Evolutionary conservation across 2,113 vertebrate genomes (phyloP).

Genomic region (Rhodinocichla rosea): DNA sequence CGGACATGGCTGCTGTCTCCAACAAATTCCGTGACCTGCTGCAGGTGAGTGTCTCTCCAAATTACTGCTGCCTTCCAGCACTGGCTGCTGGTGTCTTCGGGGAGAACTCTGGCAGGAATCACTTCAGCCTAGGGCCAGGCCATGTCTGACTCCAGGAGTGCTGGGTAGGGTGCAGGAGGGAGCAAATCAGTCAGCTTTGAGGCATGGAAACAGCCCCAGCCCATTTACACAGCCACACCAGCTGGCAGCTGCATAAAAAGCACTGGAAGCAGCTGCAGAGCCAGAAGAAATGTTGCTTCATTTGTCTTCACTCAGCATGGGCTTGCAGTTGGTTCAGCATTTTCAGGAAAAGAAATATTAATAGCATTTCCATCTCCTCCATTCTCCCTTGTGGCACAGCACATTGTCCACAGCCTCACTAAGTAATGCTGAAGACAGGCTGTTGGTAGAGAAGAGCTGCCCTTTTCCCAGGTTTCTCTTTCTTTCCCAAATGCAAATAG

Average conservation of each 20-base stretch:
- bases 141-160: background rate
- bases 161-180: background rate
- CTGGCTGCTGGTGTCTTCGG: background rate
- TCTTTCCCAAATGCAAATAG: background rate
- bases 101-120: background rate
- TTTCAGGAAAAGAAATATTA: background rate
- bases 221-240: background rate
- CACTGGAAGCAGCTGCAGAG: constrained; percentile 22
- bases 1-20: constrained; percentile 89
- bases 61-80: background rate
- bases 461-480: background rate
- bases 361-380: background rate
- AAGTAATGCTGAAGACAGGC: background rate
- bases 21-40: constrained; percentile 93
- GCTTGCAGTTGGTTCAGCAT: background rate
- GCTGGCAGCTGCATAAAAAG: background rate
- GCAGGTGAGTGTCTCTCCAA: constrained; percentile 78
- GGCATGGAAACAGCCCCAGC: background rate
- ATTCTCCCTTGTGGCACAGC: background rate
- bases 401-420: background rate
- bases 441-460: background rate
- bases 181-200: background rate
- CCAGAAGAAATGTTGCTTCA: background rate
- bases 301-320: background rate
- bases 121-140: background rate